Evolutionary conservation across 2,888 invertebrate genomes (phyloP).

Genomic region (Pterobdella sp.): DNA sequence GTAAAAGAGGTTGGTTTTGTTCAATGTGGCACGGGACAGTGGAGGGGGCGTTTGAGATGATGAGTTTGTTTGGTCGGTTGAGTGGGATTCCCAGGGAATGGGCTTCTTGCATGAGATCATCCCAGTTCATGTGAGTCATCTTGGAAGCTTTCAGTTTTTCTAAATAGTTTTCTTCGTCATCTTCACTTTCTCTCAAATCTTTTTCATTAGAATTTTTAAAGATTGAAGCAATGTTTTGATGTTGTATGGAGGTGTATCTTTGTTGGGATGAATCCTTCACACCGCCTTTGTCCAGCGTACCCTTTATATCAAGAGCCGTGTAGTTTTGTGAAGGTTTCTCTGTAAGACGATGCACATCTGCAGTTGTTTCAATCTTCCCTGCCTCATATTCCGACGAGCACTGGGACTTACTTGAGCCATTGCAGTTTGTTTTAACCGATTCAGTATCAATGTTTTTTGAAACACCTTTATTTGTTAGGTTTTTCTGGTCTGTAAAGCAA

Average conservation of each 20-base stretch:
- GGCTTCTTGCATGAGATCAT: constrained; percentile 37
- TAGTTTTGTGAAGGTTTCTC: constrained; percentile 11
- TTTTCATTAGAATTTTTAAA: background rate
- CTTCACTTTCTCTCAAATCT: background rate
- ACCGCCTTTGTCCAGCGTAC: background rate
- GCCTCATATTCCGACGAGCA: constrained; percentile 23
- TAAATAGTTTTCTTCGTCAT: background rate
- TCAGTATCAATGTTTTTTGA: background rate
- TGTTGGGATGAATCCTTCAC: background rate
- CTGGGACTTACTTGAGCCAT: background rate
- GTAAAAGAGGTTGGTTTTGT: too few relatives aligned
- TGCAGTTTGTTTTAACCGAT: constrained; percentile 4
- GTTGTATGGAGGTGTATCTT: background rate
- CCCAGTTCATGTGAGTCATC: constrained; percentile 38
- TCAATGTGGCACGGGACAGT: background rate
- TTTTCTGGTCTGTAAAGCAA: background rate
- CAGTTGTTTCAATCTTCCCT: constrained; percentile 28
- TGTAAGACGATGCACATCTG: constrained; percentile 23
- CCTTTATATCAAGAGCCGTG: background rate
- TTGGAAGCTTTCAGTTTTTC: constrained; percentile 24
- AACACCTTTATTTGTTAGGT: background rate
- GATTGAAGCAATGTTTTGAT: background rate
- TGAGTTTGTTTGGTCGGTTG: constrained; percentile 19
- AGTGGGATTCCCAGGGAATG: constrained; percentile 36
- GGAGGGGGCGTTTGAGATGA: background rate